Evolutionary conservation across 2,113 vertebrate genomes (phyloP).

Genomic region (Onychostruthus taczanowskii): DNA sequence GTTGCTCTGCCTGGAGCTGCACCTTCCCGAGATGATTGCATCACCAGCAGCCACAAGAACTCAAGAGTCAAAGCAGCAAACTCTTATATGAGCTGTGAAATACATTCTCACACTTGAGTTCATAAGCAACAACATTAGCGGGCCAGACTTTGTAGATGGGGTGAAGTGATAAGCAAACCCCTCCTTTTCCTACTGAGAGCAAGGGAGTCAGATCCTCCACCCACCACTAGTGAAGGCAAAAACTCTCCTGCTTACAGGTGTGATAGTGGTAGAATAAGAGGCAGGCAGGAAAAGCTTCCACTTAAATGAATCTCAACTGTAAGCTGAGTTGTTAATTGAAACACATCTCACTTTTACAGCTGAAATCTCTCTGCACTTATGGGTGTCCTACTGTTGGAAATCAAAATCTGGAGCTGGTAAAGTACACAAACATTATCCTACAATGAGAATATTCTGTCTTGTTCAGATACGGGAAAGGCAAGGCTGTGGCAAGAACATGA

Average conservation of each 20-base stretch:
- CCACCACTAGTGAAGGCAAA: background rate
- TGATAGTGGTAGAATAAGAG: background rate
- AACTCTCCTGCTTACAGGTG: background rate
- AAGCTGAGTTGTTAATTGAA: background rate
- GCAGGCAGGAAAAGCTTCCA: background rate
- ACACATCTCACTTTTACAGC: background rate
- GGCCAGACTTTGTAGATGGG: background rate
- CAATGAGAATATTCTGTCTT: background rate
- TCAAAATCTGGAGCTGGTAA: background rate
- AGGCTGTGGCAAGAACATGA: background rate
- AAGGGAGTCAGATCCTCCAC: background rate
- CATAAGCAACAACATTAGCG: background rate
- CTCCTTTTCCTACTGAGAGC: background rate
- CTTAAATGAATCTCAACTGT: background rate
- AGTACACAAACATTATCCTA: background rate
- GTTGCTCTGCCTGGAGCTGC: constrained; percentile 44
- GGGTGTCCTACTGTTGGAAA: background rate
- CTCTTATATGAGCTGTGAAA: constrained; percentile 9
- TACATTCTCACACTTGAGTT: constrained; percentile 27
- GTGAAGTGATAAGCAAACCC: constrained; percentile 9
- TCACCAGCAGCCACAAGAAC: constrained; percentile 49
- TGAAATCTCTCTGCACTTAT: background rate
- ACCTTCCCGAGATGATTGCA: constrained; percentile 41
- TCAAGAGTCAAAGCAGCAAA: background rate
- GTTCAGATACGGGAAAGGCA: background rate